Conservation (phyloP, 2,888 invertebrate genomes). For the Drosophila anomalipes region DNA sequence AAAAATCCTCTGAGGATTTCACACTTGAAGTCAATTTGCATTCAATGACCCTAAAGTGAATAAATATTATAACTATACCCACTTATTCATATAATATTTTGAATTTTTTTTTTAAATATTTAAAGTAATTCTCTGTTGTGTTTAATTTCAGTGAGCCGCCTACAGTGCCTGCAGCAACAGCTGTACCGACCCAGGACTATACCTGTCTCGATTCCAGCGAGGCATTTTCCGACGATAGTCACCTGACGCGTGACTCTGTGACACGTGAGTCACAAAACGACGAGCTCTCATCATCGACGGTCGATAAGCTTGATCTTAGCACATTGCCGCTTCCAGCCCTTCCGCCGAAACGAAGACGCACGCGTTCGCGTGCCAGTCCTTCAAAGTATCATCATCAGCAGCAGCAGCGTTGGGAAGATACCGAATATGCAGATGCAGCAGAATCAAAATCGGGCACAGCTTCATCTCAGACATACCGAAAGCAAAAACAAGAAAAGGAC, state of each 20-base stretch:
- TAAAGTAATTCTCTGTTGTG: no score
- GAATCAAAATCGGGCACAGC: constrained; percentile 27
- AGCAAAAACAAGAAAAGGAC: constrained; percentile 40
- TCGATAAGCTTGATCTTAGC: constrained; percentile 84
- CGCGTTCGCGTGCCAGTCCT: constrained; percentile 79
- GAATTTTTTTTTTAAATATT: neutral
- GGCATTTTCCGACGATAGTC: constrained; percentile 84
- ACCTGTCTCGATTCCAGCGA: constrained; percentile 83
- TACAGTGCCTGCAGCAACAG: constrained; percentile 11
- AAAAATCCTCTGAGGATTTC: neutral
- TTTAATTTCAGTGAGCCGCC: constrained; percentile 24
- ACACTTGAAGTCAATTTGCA: neutral
- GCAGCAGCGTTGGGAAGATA: constrained; percentile 31
- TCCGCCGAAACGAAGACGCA: constrained; percentile 84
- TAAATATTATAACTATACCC: neutral
- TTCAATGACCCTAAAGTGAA: neutral
- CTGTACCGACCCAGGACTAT: constrained; percentile 76
- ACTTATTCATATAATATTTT: neutral
- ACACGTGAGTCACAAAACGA: constrained; percentile 84
- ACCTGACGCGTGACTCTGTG: constrained; percentile 82
- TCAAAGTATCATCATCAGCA: constrained; percentile 67
- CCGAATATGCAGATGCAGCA: constrained; percentile 38
- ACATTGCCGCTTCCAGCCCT: constrained; percentile 84
- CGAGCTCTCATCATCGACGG: constrained; percentile 82
- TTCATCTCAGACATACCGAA: constrained; percentile 26